A percentile compares a stretch with the other conserved stretches of the same genome.
Evolutionary conservation across 2,797 vertebrate genomes (phyloP).

Genomic region (Cossypha heuglini): DNA sequence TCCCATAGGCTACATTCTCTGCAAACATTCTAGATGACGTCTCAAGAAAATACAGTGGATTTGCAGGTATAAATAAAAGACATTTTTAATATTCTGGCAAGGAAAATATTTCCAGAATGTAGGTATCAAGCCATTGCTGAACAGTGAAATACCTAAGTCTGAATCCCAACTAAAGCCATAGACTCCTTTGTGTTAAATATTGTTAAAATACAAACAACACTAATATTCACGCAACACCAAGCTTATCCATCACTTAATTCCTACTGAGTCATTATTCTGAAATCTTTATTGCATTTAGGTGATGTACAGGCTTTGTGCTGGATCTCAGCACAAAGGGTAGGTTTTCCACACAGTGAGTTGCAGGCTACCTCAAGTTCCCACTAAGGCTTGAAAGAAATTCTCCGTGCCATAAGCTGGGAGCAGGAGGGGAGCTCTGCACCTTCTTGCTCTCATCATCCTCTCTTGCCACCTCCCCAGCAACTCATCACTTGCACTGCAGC

Average conservation of each 20-base stretch:
- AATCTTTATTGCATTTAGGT: neutral
- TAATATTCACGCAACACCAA: neutral
- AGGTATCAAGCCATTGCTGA: neutral
- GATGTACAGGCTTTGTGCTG: neutral
- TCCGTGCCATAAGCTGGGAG: neutral
- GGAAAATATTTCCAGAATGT: neutral
- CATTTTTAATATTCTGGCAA: neutral
- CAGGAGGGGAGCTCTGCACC: neutral
- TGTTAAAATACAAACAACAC: neutral
- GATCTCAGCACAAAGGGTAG: neutral
- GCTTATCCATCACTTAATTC: neutral
- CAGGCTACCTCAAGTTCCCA: neutral
- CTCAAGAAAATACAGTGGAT: neutral
- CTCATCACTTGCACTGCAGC: neutral
- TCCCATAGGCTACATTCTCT: neutral
- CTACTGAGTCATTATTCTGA: neutral
- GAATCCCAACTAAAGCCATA: neutral
- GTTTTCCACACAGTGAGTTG: neutral
- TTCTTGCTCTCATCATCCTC: neutral
- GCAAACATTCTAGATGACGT: neutral
- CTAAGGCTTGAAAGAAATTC: neutral
- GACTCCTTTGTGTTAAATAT: too few species aligned
- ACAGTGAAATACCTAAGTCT: neutral
- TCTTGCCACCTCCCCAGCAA: neutral
- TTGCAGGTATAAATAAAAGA: neutral